These are phyloP conservation scores for Pygocentrus nattereri DNA, from an alignment of 2,797 vertebrate species.

Conservation along the genomic window DNA sequence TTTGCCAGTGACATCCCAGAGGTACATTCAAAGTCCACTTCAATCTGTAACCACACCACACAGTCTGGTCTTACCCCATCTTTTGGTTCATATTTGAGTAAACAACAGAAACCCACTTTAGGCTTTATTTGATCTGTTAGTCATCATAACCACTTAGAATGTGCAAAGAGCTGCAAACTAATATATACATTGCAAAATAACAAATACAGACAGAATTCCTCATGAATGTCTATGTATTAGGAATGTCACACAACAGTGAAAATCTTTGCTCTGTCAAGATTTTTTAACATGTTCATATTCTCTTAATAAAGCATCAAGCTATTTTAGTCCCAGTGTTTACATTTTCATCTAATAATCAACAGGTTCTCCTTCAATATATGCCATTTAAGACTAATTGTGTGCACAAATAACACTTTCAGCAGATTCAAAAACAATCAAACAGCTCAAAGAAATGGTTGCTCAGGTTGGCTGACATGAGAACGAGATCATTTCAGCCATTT, in stretches of 20 bases:
- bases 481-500: conserved; percentile 35
- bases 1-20: conserved; percentile 44
- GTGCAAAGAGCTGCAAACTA: conserved; percentile 92
- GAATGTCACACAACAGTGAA: conserved; percentile 75
- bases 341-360: background rate
- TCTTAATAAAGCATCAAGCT: background rate
- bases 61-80: conserved; percentile 66
- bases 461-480: conserved; percentile 83
- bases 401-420: conserved; percentile 4
- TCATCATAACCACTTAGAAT: conserved; percentile 79
- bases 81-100: conserved; percentile 72
- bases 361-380: background rate
- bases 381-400: background rate
- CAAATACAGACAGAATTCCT: conserved; percentile 76
- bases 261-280: conserved; percentile 85
- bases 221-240: conserved; percentile 79
- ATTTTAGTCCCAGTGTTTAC: conserved; percentile 4
- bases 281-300: conserved; percentile 9
- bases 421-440: conserved; percentile 40
- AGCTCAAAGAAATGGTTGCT: conserved; percentile 26
- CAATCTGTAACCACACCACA: conserved; percentile 64
- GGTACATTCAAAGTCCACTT: conserved; percentile 79
- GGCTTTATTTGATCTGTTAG: conserved; percentile 76
- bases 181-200: conserved; percentile 88
- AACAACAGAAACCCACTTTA: conserved; percentile 75